A percentile compares a stretch with the other conserved stretches of the same genome.
Conservation (phyloP, 2,888 invertebrate genomes). For the Danaus chrysippus region DNA sequence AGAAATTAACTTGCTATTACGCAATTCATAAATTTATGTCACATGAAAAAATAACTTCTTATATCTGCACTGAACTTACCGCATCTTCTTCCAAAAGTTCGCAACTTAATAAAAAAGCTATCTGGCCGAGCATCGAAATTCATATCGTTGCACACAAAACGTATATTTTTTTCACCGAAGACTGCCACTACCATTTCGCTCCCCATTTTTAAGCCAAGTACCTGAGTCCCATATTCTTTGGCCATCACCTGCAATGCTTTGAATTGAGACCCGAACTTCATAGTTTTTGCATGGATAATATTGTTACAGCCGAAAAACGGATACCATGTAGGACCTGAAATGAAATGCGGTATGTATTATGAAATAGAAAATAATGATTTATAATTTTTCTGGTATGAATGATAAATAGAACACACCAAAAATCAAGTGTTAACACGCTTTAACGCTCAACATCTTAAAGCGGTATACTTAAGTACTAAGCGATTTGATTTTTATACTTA, state of each 20-base stretch:
- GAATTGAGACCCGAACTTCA: constrained; percentile 70
- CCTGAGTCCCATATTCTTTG: constrained; percentile 78
- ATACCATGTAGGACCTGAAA: constrained; percentile 68
- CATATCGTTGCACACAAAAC: constrained; percentile 79
- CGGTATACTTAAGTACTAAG: too few relatives aligned
- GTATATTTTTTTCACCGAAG: constrained; percentile 80
- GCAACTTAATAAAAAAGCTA: constrained; percentile 82
- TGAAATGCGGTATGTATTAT: constrained; percentile 8
- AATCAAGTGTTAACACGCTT: too few relatives aligned
- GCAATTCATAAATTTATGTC: neutral
- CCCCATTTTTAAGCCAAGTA: constrained; percentile 83
- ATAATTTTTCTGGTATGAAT: too few relatives aligned
- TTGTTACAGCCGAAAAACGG: constrained; percentile 60
- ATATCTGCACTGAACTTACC: constrained; percentile 63
- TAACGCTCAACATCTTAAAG: too few relatives aligned
- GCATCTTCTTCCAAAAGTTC: constrained; percentile 82
- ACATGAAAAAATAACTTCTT: constrained; percentile 2
- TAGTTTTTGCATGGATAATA: constrained; percentile 44
- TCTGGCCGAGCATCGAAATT: constrained; percentile 85
- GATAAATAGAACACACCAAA: too few relatives aligned
- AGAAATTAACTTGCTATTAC: neutral
- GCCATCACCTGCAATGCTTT: constrained; percentile 80
- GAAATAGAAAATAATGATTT: too few relatives aligned
- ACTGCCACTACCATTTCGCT: constrained; percentile 80
- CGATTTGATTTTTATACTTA: too few relatives aligned